phyloP scores from a whole-genome alignment of 2,113 vertebrate genomes.

The Talpa occidentalis region DNA sequence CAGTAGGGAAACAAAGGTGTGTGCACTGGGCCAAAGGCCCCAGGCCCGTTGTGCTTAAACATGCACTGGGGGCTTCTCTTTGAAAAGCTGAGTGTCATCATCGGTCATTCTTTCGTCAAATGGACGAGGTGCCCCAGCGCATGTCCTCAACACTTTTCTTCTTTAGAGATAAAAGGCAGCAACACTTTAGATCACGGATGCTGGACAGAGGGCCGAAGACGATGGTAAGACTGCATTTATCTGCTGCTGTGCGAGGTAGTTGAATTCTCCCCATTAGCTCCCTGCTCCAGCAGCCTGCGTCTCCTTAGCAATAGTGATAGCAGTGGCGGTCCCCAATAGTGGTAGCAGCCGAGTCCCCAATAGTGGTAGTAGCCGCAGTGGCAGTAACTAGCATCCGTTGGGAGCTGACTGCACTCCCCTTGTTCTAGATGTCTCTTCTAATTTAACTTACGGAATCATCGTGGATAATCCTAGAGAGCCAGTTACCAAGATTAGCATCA shows the following conservation, averaged over 20 bases:
- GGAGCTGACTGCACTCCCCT: not conserved
- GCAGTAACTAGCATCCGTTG: not conserved
- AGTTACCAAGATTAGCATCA: not conserved
- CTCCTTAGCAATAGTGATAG: not conserved
- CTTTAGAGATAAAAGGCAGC: slow-evolving; percentile 68
- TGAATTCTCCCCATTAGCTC: not conserved
- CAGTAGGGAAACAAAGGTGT: not conserved
- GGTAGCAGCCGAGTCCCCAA: accelerated
- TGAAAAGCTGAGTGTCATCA: slow-evolving; percentile 51
- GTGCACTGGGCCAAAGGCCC: not conserved
- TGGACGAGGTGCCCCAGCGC: slow-evolving; percentile 47
- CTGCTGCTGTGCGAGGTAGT: not conserved
- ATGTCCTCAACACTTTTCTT: slow-evolving; percentile 52
- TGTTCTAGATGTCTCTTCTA: not conserved
- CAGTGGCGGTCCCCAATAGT: not conserved
- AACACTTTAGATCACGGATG: slow-evolving; percentile 50
- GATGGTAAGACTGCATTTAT: slow-evolving; percentile 6
- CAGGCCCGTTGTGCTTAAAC: slow-evolving; percentile 43
- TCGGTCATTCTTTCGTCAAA: slow-evolving; percentile 62
- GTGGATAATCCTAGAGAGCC: not conserved
- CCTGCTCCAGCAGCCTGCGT: not conserved
- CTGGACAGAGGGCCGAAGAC: not conserved
- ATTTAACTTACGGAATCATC: not conserved
- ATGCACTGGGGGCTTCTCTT: slow-evolving; percentile 53
- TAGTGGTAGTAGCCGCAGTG: not conserved